Percentiles rank a stretch among this genome's conserved stretches.
These are phyloP conservation scores for Tolypeutes matacus DNA, from an alignment of 2,797 vertebrate species.

Conservation along the genomic window DNA sequence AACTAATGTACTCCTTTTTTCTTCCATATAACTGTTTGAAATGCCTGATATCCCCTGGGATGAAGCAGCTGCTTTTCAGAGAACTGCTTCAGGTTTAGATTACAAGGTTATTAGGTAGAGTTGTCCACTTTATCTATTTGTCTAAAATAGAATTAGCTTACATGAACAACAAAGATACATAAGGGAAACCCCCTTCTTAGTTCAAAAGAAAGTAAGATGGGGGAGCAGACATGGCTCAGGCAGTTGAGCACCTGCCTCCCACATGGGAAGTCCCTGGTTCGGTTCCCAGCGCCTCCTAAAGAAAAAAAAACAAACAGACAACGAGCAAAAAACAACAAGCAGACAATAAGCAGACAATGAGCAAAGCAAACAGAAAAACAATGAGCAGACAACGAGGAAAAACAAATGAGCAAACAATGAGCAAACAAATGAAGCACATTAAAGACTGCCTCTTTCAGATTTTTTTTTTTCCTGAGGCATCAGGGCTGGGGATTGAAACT, in stretches of 20 bases:
- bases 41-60: not conserved
- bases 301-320: too few species aligned
- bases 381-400: too few species aligned
- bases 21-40: not conserved
- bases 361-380: too few species aligned
- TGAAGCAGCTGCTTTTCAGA: not conserved
- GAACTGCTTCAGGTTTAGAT: not conserved
- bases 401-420: too few species aligned
- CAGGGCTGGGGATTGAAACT: too few species aligned
- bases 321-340: too few species aligned
- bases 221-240: too few species aligned
- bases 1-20: not conserved
- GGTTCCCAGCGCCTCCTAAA: too few species aligned
- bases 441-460: not conserved
- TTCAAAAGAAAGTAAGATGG: conserved; percentile 5
- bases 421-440: not conserved
- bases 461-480: too few species aligned
- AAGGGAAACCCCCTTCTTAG: not conserved
- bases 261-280: too few species aligned
- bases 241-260: too few species aligned
- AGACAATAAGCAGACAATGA: too few species aligned
- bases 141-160: conserved; percentile 23
- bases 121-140: not conserved
- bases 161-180: not conserved
- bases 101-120: not conserved